Conservation (phyloP, 2,888 invertebrate genomes). For the Quadroppia sp. region DNA sequence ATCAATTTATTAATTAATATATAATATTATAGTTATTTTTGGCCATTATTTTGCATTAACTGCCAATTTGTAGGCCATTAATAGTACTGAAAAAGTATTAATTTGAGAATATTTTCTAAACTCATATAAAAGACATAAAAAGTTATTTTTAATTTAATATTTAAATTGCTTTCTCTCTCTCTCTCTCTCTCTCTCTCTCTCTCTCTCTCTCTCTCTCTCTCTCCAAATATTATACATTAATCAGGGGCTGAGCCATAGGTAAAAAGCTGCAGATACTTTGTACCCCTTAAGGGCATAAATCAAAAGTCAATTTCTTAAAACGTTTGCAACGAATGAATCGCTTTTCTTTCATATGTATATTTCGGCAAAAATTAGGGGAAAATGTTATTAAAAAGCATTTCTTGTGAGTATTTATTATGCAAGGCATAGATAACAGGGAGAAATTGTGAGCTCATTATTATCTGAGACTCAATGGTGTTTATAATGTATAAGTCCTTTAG, state of each 20-base stretch:
- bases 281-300: constrained; percentile 2
- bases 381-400: background rate
- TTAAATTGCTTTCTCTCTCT: constrained; percentile 2
- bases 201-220: background rate
- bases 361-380: too few relatives aligned
- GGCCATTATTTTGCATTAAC: constrained; percentile 19
- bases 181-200: background rate
- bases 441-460: too few relatives aligned
- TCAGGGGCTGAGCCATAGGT: background rate
- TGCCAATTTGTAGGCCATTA: constrained; percentile 35
- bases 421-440: background rate
- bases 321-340: constrained; percentile 1
- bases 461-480: too few relatives aligned
- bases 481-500: too few relatives aligned
- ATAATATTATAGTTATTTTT: constrained; percentile 20
- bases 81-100: background rate
- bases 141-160: background rate
- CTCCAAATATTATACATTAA: background rate
- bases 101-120: background rate
- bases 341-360: background rate
- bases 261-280: background rate
- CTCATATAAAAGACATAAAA: background rate
- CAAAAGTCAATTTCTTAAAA: background rate
- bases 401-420: too few relatives aligned
- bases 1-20: constrained; percentile 34